Conservation (phyloP, 2,113 vertebrate genomes). For the Syrmaticus mikado region DNA sequence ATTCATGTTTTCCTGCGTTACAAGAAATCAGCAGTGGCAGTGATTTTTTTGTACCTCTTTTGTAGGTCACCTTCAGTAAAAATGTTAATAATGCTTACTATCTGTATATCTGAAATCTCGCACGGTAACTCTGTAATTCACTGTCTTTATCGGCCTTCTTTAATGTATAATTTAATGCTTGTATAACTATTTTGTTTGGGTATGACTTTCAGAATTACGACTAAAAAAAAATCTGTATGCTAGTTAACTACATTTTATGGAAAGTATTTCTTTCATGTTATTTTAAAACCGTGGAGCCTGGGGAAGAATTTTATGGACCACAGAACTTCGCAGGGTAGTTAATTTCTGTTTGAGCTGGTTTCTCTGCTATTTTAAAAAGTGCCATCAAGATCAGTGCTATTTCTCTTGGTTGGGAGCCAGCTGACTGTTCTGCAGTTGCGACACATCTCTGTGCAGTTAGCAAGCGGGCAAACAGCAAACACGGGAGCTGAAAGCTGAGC, state of each 20-base stretch:
- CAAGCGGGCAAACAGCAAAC: not conserved
- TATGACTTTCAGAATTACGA: slow-evolving; percentile 45
- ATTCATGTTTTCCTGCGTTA: not conserved
- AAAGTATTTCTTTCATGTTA: slow-evolving; percentile 67
- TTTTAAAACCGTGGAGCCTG: slow-evolving; percentile 62
- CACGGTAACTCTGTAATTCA: slow-evolving; percentile 37
- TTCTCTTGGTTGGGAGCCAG: slow-evolving; percentile 54
- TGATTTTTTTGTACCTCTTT: slow-evolving; percentile 44
- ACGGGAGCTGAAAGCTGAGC: not conserved
- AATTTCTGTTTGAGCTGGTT: slow-evolving; percentile 62
- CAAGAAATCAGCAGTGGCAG: not conserved
- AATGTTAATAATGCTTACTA: slow-evolving; percentile 52
- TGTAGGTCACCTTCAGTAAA: slow-evolving; percentile 61
- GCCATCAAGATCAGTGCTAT: slow-evolving; percentile 47
- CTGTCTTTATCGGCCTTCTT: slow-evolving; percentile 49
- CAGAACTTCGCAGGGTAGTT: slow-evolving; percentile 47
- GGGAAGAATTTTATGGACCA: slow-evolving; percentile 57
- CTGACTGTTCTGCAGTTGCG: slow-evolving; percentile 17
- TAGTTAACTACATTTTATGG: slow-evolving; percentile 58
- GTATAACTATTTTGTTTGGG: slow-evolving; percentile 61
- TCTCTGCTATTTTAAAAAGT: slow-evolving; percentile 64
- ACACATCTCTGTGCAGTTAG: not conserved
- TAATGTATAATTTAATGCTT: slow-evolving; percentile 69
- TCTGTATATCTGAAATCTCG: slow-evolving; percentile 49
- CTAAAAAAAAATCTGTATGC: slow-evolving; percentile 5